Evolutionary conservation across 2,113 vertebrate species (phyloP).

Genomic region (Carassius auratus): DNA sequence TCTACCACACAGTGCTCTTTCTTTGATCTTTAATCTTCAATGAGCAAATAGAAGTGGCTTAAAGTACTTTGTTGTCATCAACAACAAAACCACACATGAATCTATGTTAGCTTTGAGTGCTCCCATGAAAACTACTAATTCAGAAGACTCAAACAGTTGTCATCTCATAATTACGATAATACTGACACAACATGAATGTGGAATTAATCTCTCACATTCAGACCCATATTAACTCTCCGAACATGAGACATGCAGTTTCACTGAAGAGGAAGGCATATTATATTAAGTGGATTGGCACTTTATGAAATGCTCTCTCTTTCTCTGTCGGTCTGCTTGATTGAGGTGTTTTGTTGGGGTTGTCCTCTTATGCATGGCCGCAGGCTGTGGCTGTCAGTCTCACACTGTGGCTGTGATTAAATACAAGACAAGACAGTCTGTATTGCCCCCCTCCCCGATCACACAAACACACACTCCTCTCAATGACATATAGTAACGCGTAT

Average conservation of each 20-base stretch:
- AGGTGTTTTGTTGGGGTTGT: slow-evolving; percentile 25
- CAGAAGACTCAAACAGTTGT: not conserved
- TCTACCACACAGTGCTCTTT: not conserved
- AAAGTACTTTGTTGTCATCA: not conserved
- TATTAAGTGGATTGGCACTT: not conserved
- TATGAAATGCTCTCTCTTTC: not conserved
- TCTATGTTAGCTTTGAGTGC: not conserved
- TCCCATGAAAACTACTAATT: not conserved
- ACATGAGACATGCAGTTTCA: not conserved
- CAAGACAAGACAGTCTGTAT: not conserved
- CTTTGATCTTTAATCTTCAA: not conserved
- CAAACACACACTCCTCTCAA: not conserved
- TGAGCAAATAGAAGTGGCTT: not conserved
- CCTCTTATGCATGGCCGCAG: slow-evolving; percentile 28
- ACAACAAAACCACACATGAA: not conserved
- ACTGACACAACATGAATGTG: not conserved
- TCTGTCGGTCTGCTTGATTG: slow-evolving; percentile 30
- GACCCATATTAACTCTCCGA: not conserved
- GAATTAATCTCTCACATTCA: not conserved
- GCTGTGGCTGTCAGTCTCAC: slow-evolving; percentile 38
- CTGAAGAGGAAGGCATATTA: not conserved
- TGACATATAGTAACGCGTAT: not conserved
- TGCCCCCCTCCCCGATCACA: slow-evolving; percentile 23
- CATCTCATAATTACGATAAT: not conserved
- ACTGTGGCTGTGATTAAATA: slow-evolving; percentile 42